Evolutionary conservation across 2,113 vertebrate species (phyloP).

Genomic region (Mirza zaza): DNA sequence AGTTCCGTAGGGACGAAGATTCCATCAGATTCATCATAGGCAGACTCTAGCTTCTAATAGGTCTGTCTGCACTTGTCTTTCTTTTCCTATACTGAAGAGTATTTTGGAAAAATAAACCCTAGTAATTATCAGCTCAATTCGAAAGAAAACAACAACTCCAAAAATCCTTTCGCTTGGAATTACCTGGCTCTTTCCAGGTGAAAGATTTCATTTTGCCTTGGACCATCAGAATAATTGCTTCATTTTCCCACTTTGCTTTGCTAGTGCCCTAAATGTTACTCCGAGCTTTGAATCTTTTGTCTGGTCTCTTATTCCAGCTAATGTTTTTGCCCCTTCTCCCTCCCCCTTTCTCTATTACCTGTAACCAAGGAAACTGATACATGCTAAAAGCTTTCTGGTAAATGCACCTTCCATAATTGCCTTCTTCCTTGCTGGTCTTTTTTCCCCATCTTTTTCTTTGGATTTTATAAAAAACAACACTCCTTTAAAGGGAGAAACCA

Average conservation of each 20-base stretch:
- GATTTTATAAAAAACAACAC: background rate
- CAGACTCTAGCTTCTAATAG: background rate
- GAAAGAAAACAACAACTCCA: background rate
- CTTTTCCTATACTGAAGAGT: background rate
- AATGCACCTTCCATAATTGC: background rate
- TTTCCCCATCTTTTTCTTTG: background rate
- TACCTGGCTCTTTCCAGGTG: constrained; percentile 15
- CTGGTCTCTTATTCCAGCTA: background rate
- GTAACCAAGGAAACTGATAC: constrained; percentile 64
- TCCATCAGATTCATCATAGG: background rate
- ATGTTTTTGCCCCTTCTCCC: background rate
- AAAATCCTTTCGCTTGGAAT: background rate
- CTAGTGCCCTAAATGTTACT: background rate
- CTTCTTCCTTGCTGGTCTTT: background rate
- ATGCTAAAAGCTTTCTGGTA: constrained; percentile 20
- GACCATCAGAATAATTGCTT: background rate
- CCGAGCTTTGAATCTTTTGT: constrained; percentile 13
- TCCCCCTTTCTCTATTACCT: background rate
- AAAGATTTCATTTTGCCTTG: constrained; percentile 29
- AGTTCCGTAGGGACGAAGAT: background rate
- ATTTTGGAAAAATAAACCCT: background rate
- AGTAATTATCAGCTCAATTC: background rate
- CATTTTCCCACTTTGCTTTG: constrained; percentile 15
- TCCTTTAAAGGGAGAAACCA: background rate
- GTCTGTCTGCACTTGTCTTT: background rate